Conservation (phyloP, 2,113 vertebrate species). For the Columbina picui region DNA sequence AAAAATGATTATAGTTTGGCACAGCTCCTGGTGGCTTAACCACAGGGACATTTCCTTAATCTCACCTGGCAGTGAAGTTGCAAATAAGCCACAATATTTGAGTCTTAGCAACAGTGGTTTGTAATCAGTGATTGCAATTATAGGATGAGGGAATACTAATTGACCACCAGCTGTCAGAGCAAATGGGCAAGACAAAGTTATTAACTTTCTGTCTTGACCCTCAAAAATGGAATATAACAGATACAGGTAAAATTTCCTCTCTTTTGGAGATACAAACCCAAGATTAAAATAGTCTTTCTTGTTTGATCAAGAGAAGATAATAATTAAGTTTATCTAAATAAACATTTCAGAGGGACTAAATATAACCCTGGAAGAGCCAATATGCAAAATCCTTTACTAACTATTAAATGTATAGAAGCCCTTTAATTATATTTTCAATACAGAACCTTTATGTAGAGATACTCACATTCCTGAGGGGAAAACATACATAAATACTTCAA, state of each 20-base stretch:
- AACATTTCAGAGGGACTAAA: neutral
- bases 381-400: neutral
- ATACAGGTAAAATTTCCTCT: neutral
- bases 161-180: conserved; percentile 59
- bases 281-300: neutral
- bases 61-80: conserved; percentile 57
- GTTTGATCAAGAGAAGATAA: neutral
- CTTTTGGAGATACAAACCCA: neutral
- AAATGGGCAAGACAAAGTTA: conserved; percentile 55
- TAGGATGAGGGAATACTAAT: conserved; percentile 49
- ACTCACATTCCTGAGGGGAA: neutral
- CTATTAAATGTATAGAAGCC: neutral
- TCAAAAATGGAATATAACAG: conserved; percentile 10
- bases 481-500: neutral
- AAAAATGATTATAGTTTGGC: conserved; percentile 59
- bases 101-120: conserved; percentile 44
- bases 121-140: conserved; percentile 52
- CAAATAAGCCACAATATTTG: conserved; percentile 47
- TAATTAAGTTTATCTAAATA: neutral
- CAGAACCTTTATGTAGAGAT: neutral
- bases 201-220: conserved; percentile 49
- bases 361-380: neutral
- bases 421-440: neutral
- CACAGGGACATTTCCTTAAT: conserved; percentile 56
- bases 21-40: conserved; percentile 29